Evolutionary conservation across 2,888 invertebrate species (phyloP), one percentile per base, ranked within the genome.

Genomic region (Deilephila porcellus): DNA sequence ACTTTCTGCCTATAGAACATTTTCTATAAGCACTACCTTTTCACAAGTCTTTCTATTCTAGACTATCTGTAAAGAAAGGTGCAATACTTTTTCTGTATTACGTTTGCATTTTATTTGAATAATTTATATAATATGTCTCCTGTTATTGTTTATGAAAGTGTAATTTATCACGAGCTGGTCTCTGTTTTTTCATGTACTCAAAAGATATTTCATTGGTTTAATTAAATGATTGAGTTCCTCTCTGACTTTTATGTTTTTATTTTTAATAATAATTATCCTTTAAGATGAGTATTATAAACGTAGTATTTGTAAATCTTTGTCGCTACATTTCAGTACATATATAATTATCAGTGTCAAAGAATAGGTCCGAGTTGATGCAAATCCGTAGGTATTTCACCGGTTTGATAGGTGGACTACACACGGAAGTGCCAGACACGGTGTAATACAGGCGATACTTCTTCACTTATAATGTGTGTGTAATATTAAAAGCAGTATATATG

Each of bases 101-200:
- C 83, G 86, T 89, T 88, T 92, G 92, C 92, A 93, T 93, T 93
- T 92, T 90, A 90, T 85, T 83, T 86, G 84, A 85, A 85, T 86
- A 89, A 87, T 74, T 45, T 45, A 45, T 45, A 45, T 45, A 45
- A 45, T 45, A 45, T 78, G 77, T 76, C 77, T n/a, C 70, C 25
- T 83, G 82, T 79, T 83, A 81, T 85, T 83, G 75, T 84, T 84
- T 81, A 80, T 83, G 83, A 87, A 85, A 83, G 82, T 85, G 85
- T 85, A 17, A 25, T 82, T 88, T 83, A 86, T 88, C 88, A 89
- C 81, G 94, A 94, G 94, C 94, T 93, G 94, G 94, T 92, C 94
- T 94, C 94, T 91, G 85, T 85, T 88, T 81, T 88, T 88, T 89
- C 88, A 87, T 91, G 92, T 93, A 93, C 93, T 93, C 93, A 91